Evolutionary conservation across 1,140 invertebrate genomes (phyloP), one percentile per base, ranked within the genome.

Genomic region (Bactericera cockerelli): DNA sequence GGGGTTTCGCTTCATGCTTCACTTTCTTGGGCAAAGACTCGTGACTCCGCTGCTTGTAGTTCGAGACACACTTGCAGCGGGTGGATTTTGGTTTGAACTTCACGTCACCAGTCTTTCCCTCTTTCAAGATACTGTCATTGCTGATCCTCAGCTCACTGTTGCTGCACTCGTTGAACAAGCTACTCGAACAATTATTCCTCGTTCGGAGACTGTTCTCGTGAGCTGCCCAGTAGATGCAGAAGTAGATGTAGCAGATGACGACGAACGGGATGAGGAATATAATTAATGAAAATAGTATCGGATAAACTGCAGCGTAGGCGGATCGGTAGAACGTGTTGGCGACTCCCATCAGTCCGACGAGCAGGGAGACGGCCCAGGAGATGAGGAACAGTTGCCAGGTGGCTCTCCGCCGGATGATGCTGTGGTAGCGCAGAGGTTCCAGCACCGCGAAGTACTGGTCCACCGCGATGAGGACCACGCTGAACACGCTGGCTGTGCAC

Each of bases 391-490:
- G 73, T 0, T 83, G 69, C 1, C 77, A 80, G 0, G 83, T 84
- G 42, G 82, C 80, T 10, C 80, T 71, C 64, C 86, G 81, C 65
- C 87, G 80, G 59, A 93, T 77, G 26, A 82, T 79, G 14, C 81
- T 80, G 62, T 86, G 83, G 69, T 92, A 91, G n/a, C 86, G 80
- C 22, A 92, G 74, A 0, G 89, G 89, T 68, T 88, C 85, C 3
- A 87, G 85, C 26, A 93, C 87, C 0, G 89, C 89, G 62, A 86
- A 83, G 70, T 89, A 91, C 65, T 91, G 84, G 67, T 93, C 89
- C 1, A 89, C 72, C 1, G 86, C 85, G 33, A 93, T 89, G 10
- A 92, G 76, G 8, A 89, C 76, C 4, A 91, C 80, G 1, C 84
- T 83, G 21, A 89, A 74, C 1, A 82, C 76, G 16, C 76, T 77